phyloP scores from a whole-genome alignment of 92 coral and sea anemone genomes.

The Porites lobata region DNA sequence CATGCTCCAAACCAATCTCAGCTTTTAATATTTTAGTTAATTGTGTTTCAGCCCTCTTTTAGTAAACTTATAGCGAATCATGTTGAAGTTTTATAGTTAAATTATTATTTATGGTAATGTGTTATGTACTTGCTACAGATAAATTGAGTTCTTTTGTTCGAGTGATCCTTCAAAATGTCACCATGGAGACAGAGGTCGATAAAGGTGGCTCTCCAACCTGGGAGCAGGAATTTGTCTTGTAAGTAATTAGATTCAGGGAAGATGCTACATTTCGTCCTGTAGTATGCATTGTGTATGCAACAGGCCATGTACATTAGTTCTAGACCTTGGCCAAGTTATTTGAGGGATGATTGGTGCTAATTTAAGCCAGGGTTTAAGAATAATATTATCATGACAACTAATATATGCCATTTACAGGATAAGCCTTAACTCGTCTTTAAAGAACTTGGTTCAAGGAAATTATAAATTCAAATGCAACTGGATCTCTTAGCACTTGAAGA shows the following conservation, averaged over 20 bases:
- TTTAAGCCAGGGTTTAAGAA: too few species aligned
- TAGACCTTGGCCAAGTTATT: background rate
- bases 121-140: slow-evolving; percentile 40
- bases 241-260: slow-evolving; percentile 48
- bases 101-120: background rate
- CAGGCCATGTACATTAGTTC: background rate
- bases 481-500: too few species aligned
- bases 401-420: too few species aligned
- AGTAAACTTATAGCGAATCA: background rate
- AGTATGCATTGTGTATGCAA: background rate
- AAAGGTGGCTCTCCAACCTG: slow-evolving; percentile 87
- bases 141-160: slow-evolving; percentile 85
- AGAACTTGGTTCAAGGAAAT: too few species aligned
- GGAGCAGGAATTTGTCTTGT: slow-evolving; percentile 97
- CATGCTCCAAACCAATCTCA: too few species aligned
- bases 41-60: background rate
- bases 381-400: too few species aligned
- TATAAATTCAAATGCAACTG: too few species aligned
- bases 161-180: slow-evolving; percentile 88
- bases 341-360: too few species aligned
- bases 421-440: too few species aligned
- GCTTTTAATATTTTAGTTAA: background rate
- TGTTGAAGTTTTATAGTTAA: background rate
- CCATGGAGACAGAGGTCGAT: slow-evolving; percentile 85
- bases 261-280: background rate